These are phyloP conservation scores for Smittia aterrima DNA, from an alignment of 2,888 invertebrate species.

Conservation along the genomic window DNA sequence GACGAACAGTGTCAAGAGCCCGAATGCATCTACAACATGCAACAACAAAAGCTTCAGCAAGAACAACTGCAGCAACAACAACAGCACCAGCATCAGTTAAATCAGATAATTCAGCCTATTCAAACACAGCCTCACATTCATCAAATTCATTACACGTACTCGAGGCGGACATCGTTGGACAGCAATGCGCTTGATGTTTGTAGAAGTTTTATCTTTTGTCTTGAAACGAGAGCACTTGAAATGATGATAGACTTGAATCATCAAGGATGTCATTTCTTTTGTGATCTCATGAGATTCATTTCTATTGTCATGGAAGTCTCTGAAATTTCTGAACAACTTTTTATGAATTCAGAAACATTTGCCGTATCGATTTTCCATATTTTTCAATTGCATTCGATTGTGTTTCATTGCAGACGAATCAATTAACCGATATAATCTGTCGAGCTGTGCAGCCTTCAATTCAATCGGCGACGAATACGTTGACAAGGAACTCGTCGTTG, in stretches of 20 bases:
- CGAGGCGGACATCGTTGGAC: conserved; percentile 37
- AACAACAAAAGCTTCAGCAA: conserved; percentile 49
- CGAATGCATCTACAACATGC: conserved; percentile 39
- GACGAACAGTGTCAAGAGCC: conserved; percentile 40
- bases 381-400: background rate
- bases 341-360: background rate
- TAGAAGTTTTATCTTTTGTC: background rate
- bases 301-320: background rate
- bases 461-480: conserved; percentile 54
- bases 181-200: conserved; percentile 39
- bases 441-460: conserved; percentile 55
- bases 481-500: conserved; percentile 53
- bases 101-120: background rate
- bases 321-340: background rate
- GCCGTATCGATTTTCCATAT: conserved; percentile 1
- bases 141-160: conserved; percentile 40
- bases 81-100: conserved; percentile 31
- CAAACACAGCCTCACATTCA: conserved; percentile 38
- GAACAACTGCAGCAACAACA: conserved; percentile 47
- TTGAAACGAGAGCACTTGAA: too few species aligned
- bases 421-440: conserved; percentile 55
- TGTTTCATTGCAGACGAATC: conserved; percentile 52
- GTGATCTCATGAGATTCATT: background rate
- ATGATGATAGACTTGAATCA: too few species aligned
- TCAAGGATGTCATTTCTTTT: too few species aligned